These are phyloP conservation scores for Percopsis omiscomaycus DNA, from an alignment of 2,797 vertebrate genomes.

Conservation along the genomic window DNA sequence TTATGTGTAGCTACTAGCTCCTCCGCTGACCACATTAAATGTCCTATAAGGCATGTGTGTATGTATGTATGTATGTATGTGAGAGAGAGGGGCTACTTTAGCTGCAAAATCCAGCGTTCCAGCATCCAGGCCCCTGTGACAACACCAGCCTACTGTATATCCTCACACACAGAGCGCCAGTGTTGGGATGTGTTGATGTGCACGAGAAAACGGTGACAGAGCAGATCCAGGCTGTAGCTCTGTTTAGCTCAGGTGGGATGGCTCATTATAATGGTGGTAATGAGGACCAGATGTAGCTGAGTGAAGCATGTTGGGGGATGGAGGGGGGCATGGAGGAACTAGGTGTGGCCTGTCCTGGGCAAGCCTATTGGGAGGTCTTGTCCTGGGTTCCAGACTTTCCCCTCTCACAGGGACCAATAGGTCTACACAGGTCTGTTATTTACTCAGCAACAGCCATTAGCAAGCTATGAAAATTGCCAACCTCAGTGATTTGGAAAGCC, in stretches of 20 bases:
- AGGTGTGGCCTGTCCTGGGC: slow-evolving; percentile 60
- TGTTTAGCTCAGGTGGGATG: slow-evolving; percentile 77
- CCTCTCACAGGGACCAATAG: slow-evolving; percentile 55
- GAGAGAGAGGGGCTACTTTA: slow-evolving; percentile 7
- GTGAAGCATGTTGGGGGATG: slow-evolving; percentile 36
- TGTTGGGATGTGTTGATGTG: slow-evolving; percentile 51
- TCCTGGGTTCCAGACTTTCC: slow-evolving; percentile 54
- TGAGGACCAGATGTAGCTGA: slow-evolving; percentile 78
- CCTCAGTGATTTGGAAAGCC: slow-evolving; percentile 53
- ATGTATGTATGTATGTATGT: slow-evolving; percentile 18
- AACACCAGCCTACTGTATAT: slow-evolving; percentile 33
- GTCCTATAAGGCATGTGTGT: slow-evolving; percentile 38
- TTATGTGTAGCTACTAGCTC: slow-evolving; percentile 87
- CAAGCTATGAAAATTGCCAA: slow-evolving; percentile 64
- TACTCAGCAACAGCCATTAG: slow-evolving; percentile 78
- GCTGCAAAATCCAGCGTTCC: slow-evolving; percentile 10
- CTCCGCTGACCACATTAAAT: slow-evolving; percentile 82
- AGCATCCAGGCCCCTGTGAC: slow-evolving; percentile 45
- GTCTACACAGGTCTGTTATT: slow-evolving; percentile 63
- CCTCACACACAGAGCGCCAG: slow-evolving; percentile 43
- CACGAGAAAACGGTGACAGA: slow-evolving; percentile 32
- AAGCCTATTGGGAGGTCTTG: slow-evolving; percentile 68
- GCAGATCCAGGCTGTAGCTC: slow-evolving; percentile 58
- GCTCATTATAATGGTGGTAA: slow-evolving; percentile 79
- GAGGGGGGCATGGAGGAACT: slow-evolving; percentile 20